Conservation (phyloP, 2,888 invertebrate genomes). For the Meandrusa payeni region DNA sequence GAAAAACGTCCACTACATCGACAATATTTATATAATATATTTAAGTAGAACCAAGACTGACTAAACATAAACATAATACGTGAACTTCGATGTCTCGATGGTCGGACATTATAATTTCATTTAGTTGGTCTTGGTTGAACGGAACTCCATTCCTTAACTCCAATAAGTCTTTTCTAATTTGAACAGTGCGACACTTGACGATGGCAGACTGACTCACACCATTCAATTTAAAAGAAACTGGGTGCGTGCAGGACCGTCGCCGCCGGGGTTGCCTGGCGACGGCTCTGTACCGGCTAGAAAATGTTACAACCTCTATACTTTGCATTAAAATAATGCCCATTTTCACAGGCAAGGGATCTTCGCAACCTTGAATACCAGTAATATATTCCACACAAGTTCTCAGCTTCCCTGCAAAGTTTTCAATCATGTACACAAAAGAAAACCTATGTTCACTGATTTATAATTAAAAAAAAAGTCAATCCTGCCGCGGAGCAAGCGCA, state of each 20-base stretch:
- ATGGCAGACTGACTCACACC: conserved; percentile 74
- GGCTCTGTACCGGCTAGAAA: conserved; percentile 73
- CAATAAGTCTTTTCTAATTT: conserved; percentile 78
- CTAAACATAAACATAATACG: conserved; percentile 70
- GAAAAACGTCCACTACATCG: conserved; percentile 16
- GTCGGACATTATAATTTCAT: conserved; percentile 62
- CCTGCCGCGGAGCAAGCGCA: conserved; percentile 48
- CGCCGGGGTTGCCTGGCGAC: conserved; percentile 58
- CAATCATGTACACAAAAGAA: conserved; percentile 72
- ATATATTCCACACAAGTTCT: conserved; percentile 73
- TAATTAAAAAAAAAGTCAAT: conserved; percentile 51
- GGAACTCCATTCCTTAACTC: conserved; percentile 79
- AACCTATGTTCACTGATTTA: conserved; percentile 60
- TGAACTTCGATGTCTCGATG: conserved; percentile 48
- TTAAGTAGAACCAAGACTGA: conserved; percentile 68
- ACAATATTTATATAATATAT: conserved; percentile 22
- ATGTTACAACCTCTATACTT: conserved; percentile 93
- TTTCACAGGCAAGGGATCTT: conserved; percentile 84
- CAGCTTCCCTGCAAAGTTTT: conserved; percentile 80
- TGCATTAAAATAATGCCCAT: conserved; percentile 95
- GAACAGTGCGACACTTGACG: conserved; percentile 72
- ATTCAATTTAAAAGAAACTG: conserved; percentile 68
- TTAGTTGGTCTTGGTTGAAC: conserved; percentile 82
- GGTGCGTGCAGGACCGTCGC: conserved; percentile 70
- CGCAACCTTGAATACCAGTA: conserved; percentile 74